phyloP scores from a whole-genome alignment of 2,888 invertebrate species.

The Zaprionus lineosus region DNA sequence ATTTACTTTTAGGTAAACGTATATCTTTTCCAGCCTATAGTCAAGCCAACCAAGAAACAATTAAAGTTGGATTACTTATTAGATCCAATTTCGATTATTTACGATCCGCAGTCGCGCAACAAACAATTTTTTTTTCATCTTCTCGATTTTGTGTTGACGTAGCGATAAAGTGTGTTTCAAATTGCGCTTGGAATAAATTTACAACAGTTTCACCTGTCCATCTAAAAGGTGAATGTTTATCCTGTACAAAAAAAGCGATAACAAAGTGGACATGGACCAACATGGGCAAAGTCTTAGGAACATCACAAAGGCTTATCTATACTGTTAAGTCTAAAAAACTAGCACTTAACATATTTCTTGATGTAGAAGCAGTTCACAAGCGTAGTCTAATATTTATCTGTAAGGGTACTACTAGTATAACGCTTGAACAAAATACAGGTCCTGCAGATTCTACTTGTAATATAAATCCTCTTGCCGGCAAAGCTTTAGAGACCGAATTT shows the following conservation, averaged over 20 bases:
- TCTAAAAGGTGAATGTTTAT: constrained; percentile 25
- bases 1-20: constrained; percentile 10
- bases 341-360: constrained; percentile 15
- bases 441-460: constrained; percentile 20
- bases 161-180: constrained; percentile 30
- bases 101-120: constrained; percentile 28
- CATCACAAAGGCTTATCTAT: constrained; percentile 26
- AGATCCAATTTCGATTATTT: constrained; percentile 33
- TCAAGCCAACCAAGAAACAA: constrained; percentile 36
- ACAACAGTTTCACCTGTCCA: constrained; percentile 18
- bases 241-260: constrained; percentile 25
- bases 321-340: background rate
- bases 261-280: constrained; percentile 31
- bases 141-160: constrained; percentile 24
- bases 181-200: constrained; percentile 37
- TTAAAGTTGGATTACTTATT: constrained; percentile 20
- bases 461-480: constrained; percentile 17
- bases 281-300: constrained; percentile 1
- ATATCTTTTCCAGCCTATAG: constrained; percentile 32
- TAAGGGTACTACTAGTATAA: constrained; percentile 20
- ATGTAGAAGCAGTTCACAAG: constrained; percentile 13
- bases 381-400: too few species aligned
- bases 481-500: constrained; percentile 29
- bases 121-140: constrained; percentile 25
- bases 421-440: constrained; percentile 31